phyloP scores from a whole-genome alignment of 1,140 invertebrate genomes.

The Gyrodactylus bullatarudis region DNA sequence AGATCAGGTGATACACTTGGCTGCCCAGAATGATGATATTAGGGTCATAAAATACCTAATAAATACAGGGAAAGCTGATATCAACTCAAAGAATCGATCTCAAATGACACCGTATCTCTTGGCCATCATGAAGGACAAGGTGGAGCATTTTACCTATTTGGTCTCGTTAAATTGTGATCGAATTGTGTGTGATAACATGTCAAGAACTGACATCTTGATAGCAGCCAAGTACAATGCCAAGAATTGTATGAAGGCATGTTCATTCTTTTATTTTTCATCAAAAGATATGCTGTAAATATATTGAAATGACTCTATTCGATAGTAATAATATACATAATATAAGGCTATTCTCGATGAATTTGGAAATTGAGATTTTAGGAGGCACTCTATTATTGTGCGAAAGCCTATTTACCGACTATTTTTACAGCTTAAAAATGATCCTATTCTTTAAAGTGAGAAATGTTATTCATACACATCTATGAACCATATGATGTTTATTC shows the following conservation, averaged over 20 bases:
- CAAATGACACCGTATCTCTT: not conserved
- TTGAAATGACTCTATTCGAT: too few relatives aligned
- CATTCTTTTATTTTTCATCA: too few relatives aligned
- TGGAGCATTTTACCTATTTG: not conserved
- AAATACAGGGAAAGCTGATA: not conserved
- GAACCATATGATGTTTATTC: too few relatives aligned
- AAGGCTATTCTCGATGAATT: too few relatives aligned
- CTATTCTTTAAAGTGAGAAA: too few relatives aligned
- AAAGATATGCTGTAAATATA: too few relatives aligned
- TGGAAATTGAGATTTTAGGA: too few relatives aligned
- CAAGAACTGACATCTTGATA: not conserved
- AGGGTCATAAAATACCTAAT: not conserved
- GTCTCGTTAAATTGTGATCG: conserved; percentile 8
- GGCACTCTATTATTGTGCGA: too few relatives aligned
- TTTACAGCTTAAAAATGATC: too few relatives aligned
- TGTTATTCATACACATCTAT: too few relatives aligned
- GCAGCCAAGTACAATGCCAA: not conserved
- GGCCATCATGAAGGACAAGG: not conserved
- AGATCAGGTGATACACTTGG: not conserved
- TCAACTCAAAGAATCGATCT: not conserved
- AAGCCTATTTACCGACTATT: too few relatives aligned
- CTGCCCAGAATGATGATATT: not conserved
- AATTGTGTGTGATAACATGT: not conserved
- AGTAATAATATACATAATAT: too few relatives aligned
- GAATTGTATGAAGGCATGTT: not conserved